Conservation (phyloP, 2,888 invertebrate genomes). For the Luffia ferchaultella region DNA sequence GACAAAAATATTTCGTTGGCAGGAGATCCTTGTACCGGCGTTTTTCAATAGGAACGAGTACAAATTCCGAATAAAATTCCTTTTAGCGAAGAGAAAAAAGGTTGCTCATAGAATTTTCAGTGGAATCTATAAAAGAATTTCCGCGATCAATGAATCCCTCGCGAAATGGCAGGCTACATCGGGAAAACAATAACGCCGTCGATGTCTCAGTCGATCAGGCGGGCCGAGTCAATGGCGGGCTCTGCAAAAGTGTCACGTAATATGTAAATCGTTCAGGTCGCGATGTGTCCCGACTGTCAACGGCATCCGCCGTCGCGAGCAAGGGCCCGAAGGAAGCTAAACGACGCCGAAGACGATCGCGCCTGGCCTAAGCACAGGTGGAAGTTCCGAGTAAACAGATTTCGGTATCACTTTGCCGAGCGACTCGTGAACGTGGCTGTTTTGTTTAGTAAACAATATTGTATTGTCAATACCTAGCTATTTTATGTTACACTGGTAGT, state of each 20-base stretch:
- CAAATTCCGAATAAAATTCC: neutral
- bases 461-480: too few species aligned
- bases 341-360: too few species aligned
- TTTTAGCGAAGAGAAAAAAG: conserved; percentile 5
- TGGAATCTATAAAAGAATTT: conserved; percentile 42
- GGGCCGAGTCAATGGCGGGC: conserved; percentile 49
- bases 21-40: neutral
- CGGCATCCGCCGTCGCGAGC: conserved; percentile 41
- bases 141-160: conserved; percentile 29
- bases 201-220: conserved; percentile 55
- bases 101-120: conserved; percentile 44
- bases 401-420: neutral
- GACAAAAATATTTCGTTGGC: neutral
- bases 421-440: neutral
- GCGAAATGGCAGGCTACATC: conserved; percentile 31
- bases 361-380: neutral
- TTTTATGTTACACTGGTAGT: too few species aligned
- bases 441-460: too few species aligned
- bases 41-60: neutral
- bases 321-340: neutral
- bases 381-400: neutral
- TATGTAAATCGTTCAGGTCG: conserved; percentile 64
- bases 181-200: conserved; percentile 55
- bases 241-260: conserved; percentile 61
- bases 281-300: conserved; percentile 61